Percentiles rank a stretch among this genome's conserved stretches.
Conservation (phyloP, 2,888 invertebrate species). For the Lobophora halterata region DNA sequence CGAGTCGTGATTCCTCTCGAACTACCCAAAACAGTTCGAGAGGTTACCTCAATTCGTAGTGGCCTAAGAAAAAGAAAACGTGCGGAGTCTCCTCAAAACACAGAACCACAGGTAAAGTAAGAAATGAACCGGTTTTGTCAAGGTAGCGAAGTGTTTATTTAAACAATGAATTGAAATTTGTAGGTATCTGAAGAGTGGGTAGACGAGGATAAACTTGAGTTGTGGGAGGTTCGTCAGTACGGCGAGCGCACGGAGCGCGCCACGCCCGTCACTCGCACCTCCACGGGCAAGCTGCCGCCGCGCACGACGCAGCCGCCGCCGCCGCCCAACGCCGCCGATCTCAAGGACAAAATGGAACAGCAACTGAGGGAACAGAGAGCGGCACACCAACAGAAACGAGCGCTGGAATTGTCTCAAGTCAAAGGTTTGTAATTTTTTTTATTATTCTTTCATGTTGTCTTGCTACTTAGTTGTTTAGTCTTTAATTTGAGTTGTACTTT, state of each 20-base stretch:
- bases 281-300: slow-evolving; percentile 85
- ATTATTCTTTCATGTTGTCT: too few species aligned
- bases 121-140: too few species aligned
- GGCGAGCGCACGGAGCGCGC: slow-evolving; percentile 88
- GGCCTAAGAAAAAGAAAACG: slow-evolving; percentile 95
- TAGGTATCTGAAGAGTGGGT: slow-evolving; percentile 96
- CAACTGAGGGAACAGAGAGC: slow-evolving; percentile 93
- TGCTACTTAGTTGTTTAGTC: too few species aligned
- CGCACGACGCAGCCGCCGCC: slow-evolving; percentile 76
- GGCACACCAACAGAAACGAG: slow-evolving; percentile 93
- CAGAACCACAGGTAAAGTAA: slow-evolving; percentile 88
- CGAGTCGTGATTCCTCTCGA: slow-evolving; percentile 97
- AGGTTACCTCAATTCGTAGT: slow-evolving; percentile 96
- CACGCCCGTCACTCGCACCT: slow-evolving; percentile 90
- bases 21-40: slow-evolving; percentile 94
- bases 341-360: slow-evolving; percentile 95
- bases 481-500: too few species aligned
- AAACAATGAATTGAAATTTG: slow-evolving; percentile 4
- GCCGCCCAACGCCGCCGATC: slow-evolving; percentile 85
- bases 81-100: slow-evolving; percentile 96
- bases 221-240: slow-evolving; percentile 98
- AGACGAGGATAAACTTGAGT: slow-evolving; percentile 95
- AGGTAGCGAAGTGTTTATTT: too few species aligned
- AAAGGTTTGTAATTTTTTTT: too few species aligned
- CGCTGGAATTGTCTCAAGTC: slow-evolving; percentile 85